phyloP scores from a whole-genome alignment of 1,140 invertebrate species.

The Cydia strobilella region DNA sequence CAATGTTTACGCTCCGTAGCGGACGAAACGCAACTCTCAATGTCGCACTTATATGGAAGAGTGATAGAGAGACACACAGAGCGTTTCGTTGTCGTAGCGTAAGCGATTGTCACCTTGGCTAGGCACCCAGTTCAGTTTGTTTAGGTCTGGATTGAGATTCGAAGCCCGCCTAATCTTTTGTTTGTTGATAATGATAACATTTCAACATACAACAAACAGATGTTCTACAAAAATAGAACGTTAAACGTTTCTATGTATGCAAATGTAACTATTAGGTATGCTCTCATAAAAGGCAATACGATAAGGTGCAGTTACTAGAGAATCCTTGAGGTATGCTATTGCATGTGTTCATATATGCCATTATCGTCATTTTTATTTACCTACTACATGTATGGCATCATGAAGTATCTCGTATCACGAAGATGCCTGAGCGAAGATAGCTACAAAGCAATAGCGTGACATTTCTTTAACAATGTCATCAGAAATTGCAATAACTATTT shows the following conservation, averaged over 20 bases:
- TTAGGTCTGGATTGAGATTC: conserved; percentile 14
- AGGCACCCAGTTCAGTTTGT: not conserved
- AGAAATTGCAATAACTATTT: not conserved
- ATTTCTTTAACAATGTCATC: not conserved
- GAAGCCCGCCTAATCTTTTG: not conserved
- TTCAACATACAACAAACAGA: conserved; percentile 1
- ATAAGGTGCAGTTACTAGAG: not conserved
- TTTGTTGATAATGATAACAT: conserved; percentile 14
- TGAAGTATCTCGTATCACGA: not conserved
- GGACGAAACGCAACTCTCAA: too few relatives aligned
- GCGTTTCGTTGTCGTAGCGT: too few relatives aligned
- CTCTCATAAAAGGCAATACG: not conserved
- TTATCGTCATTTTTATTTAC: not conserved
- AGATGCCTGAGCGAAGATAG: conserved; percentile 3
- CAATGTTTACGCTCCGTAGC: too few relatives aligned
- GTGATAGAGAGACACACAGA: too few relatives aligned
- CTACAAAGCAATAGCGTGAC: not conserved
- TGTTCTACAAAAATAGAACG: not conserved
- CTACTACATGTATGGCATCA: not conserved
- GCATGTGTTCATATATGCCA: not conserved
- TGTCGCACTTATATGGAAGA: too few relatives aligned
- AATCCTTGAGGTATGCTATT: not conserved
- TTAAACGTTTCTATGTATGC: not conserved
- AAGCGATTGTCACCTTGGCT: too few relatives aligned
- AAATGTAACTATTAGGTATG: not conserved